Evolutionary conservation across 2,797 vertebrate species (phyloP).

Genomic region (Apogon talboti): DNA sequence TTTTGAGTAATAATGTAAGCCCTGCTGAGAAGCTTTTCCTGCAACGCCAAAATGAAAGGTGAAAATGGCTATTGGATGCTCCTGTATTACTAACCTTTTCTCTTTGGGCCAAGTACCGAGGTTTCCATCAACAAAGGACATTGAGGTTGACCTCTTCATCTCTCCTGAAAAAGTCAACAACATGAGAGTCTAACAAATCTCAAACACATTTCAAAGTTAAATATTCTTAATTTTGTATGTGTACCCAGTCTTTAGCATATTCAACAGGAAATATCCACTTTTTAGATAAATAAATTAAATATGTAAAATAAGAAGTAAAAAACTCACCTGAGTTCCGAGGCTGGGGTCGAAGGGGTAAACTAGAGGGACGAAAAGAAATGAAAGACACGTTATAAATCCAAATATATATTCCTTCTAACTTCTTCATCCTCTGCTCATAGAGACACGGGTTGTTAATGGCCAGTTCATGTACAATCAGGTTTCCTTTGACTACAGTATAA

Average conservation of each 20-base stretch:
- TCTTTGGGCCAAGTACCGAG: slow-evolving; percentile 98
- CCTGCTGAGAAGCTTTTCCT: no score
- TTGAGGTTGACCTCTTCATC: slow-evolving; percentile 94
- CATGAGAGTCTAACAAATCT: slow-evolving; percentile 2
- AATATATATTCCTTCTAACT: not conserved
- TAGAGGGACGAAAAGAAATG: slow-evolving; percentile 47
- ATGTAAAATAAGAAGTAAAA: not conserved
- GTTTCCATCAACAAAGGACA: slow-evolving; percentile 96
- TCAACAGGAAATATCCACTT: no score
- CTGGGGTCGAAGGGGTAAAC: slow-evolving; percentile 85
- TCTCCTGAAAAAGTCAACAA: slow-evolving; percentile 82
- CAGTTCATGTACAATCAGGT: not conserved
- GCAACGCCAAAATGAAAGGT: no score
- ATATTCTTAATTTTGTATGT: no score
- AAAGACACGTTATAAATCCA: not conserved
- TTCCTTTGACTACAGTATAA: not conserved
- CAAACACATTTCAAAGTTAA: no score
- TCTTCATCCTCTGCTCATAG: not conserved
- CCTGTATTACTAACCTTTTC: slow-evolving; percentile 85
- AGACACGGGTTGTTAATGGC: not conserved
- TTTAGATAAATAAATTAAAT: not conserved
- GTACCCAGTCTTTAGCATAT: no score
- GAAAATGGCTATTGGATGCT: no score
- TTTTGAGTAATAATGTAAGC: no score
- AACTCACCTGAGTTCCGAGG: slow-evolving; percentile 88